Evolutionary conservation across 37 sponge, comb jelly and placozoan genomes (phyloP).

Genomic region (Theonella swinhoei): DNA sequence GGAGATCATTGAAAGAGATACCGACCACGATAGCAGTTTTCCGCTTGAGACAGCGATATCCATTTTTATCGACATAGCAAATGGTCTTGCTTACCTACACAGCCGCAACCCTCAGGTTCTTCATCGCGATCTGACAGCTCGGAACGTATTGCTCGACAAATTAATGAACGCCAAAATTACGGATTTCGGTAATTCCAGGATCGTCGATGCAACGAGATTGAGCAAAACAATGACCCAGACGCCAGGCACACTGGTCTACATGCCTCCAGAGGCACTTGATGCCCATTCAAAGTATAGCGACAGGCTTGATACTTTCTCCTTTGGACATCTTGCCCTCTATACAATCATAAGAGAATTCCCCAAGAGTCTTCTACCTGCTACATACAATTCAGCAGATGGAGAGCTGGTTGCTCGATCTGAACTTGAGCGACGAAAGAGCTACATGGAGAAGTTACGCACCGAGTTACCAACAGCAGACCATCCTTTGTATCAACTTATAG

Average conservation of each 20-base stretch:
- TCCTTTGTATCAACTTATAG: not conserved
- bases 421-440: conserved; percentile 15
- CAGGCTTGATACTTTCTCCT: conserved; percentile 19
- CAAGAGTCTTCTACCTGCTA: conserved; percentile 1
- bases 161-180: conserved; percentile 39
- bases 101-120: conserved; percentile 13
- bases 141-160: conserved; percentile 34
- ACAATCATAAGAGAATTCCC: not conserved
- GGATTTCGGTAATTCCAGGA: conserved; percentile 41
- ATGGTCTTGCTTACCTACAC: conserved; percentile 48
- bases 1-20: not conserved
- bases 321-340: conserved; percentile 28
- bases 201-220: not conserved
- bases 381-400: not conserved
- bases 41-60: not conserved
- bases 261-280: conserved; percentile 29
- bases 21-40: too few species aligned
- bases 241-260: conserved; percentile 18
- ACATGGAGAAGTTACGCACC: not conserved
- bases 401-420: conserved; percentile 2
- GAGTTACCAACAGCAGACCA: not conserved
- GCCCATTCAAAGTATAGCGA: not conserved
- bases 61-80: conserved; percentile 34
- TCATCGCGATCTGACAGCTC: conserved; percentile 44
- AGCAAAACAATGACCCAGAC: not conserved